phyloP scores from a whole-genome alignment of 2,888 invertebrate species.

The Iphiclides podalirius region DNA sequence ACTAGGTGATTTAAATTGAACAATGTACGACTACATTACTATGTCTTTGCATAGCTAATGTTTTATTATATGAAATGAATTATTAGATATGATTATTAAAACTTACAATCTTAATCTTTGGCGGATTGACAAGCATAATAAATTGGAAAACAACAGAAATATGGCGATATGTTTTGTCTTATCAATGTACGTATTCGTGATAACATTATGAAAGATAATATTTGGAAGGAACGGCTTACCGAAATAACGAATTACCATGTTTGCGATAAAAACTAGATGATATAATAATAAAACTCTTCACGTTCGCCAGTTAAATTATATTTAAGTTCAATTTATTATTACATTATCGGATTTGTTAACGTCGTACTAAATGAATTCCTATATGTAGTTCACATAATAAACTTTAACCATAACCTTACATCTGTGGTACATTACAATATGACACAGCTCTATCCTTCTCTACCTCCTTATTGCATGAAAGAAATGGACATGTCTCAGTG shows the following conservation, averaged over 20 bases:
- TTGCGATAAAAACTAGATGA: not conserved
- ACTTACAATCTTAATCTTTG: no score
- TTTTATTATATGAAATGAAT: no score
- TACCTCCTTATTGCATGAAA: not conserved
- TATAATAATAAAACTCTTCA: not conserved
- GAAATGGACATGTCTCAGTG: not conserved
- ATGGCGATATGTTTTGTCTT: slow-evolving; percentile 6
- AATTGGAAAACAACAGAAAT: slow-evolving; percentile 4
- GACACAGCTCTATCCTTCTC: no score
- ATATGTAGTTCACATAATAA: no score
- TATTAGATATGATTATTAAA: no score
- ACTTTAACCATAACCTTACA: not conserved
- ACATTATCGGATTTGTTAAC: no score
- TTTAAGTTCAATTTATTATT: no score
- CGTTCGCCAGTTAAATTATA: not conserved
- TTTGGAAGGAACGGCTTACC: slow-evolving; percentile 12
- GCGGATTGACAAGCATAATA: no score
- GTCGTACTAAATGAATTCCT: no score
- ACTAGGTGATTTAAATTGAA: slow-evolving; percentile 27
- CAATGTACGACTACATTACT: slow-evolving; percentile 23
- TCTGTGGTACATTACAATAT: no score
- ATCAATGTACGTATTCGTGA: slow-evolving; percentile 9
- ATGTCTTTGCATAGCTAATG: no score
- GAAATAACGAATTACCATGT: slow-evolving; percentile 3
- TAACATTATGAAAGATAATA: slow-evolving; percentile 14